Conservation (phyloP, 2,888 invertebrate genomes). For the Brachypterus glaber region DNA sequence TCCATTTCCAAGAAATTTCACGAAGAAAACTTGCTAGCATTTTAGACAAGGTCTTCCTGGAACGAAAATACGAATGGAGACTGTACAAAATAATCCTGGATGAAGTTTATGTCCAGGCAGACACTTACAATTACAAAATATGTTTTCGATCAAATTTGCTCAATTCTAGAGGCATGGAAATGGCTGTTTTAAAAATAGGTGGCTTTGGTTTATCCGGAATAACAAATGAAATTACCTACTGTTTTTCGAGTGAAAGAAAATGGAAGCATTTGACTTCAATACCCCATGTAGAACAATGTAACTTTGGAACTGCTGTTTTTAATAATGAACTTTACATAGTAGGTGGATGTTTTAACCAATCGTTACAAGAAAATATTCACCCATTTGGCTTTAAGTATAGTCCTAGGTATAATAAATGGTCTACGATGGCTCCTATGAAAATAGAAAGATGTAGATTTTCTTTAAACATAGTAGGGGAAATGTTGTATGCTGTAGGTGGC, state of each 20-base stretch:
- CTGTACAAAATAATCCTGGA: conserved; percentile 37
- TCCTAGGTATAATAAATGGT: conserved; percentile 53
- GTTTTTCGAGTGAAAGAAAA: conserved; percentile 47
- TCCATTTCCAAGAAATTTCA: conserved; percentile 44
- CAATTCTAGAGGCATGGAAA: conserved; percentile 58
- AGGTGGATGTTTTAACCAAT: conserved; percentile 63
- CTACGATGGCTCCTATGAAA: conserved; percentile 57
- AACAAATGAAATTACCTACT: conserved; percentile 58
- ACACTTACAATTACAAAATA: conserved; percentile 18
- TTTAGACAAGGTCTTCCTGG: conserved; percentile 29
- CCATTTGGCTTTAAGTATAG: conserved; percentile 57
- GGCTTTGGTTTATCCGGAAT: conserved; percentile 59
- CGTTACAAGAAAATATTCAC: conserved; percentile 58
- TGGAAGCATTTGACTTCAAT: conserved; percentile 59
- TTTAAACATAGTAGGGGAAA: conserved; percentile 47
- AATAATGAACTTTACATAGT: conserved; percentile 60
- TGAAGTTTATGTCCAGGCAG: conserved; percentile 33
- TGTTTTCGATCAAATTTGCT: conserved; percentile 35
- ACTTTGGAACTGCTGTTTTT: conserved; percentile 59
- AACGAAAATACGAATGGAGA: conserved; percentile 31
- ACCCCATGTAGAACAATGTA: conserved; percentile 65
- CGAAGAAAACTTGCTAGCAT: conserved; percentile 29
- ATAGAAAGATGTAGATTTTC: conserved; percentile 58
- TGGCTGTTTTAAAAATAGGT: conserved; percentile 58
- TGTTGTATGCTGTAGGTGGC: conserved; percentile 56